Conservation (phyloP, 2,888 invertebrate genomes). For the Lymantria monacha region DNA sequence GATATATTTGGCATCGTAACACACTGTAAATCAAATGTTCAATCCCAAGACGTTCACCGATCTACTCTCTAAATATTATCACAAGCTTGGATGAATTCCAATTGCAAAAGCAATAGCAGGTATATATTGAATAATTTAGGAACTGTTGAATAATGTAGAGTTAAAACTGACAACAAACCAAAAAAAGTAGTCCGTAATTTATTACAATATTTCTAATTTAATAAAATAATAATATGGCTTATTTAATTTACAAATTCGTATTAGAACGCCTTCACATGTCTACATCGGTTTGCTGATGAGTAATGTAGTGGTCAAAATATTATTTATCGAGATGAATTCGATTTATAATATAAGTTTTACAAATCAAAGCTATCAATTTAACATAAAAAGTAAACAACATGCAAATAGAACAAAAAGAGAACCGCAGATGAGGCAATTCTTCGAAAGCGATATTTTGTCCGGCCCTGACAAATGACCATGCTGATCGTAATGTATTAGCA, state of each 20-base stretch:
- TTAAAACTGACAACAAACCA: neutral
- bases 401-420: conserved; percentile 46
- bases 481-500: neutral
- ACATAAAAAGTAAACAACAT: conserved; percentile 39
- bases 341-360: conserved; percentile 39
- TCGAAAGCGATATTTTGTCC: conserved; percentile 45
- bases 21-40: conserved; percentile 20
- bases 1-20: conserved; percentile 24
- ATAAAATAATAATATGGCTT: conserved; percentile 1
- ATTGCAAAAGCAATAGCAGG: conserved; percentile 17
- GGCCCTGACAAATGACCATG: conserved; percentile 37
- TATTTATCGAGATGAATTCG: conserved; percentile 40
- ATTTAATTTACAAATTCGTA: conserved; percentile 26
- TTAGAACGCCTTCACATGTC: conserved; percentile 18
- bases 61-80: conserved; percentile 15
- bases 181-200: neutral
- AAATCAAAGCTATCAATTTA: conserved; percentile 38
- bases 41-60: conserved; percentile 19
- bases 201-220: neutral
- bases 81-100: conserved; percentile 21
- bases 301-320: conserved; percentile 34
- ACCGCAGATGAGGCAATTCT: conserved; percentile 46
- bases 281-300: conserved; percentile 25
- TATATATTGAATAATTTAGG: conserved; percentile 1
- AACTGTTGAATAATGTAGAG: neutral